These are phyloP conservation scores for Scolopax rusticola DNA, from an alignment of 2,797 vertebrate genomes.

Conservation along the genomic window DNA sequence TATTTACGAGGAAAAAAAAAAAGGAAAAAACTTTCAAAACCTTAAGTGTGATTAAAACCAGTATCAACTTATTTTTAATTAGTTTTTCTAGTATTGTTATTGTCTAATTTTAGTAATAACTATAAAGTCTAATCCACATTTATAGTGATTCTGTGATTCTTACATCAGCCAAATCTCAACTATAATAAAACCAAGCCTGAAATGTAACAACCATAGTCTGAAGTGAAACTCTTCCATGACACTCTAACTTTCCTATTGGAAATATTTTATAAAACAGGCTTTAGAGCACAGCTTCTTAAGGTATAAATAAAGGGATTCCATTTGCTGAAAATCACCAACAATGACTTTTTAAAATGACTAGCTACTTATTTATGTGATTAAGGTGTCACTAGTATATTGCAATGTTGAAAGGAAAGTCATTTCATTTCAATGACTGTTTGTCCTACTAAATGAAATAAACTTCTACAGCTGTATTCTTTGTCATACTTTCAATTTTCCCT, in stretches of 20 bases:
- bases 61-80: constrained; percentile 58
- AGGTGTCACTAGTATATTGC: constrained; percentile 44
- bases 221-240: constrained; percentile 58
- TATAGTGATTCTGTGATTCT: constrained; percentile 64
- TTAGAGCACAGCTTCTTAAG: constrained; percentile 36
- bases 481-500: constrained; percentile 75
- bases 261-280: constrained; percentile 19
- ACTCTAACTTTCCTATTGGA: constrained; percentile 5
- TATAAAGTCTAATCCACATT: constrained; percentile 11
- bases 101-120: constrained; percentile 66
- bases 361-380: constrained; percentile 62
- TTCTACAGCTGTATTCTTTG: constrained; percentile 66
- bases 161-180: constrained; percentile 4
- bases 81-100: constrained; percentile 36
- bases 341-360: constrained; percentile 41
- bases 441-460: constrained; percentile 70
- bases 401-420: constrained; percentile 53
- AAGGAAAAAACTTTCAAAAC: neutral
- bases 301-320: constrained; percentile 65
- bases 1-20: neutral
- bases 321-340: constrained; percentile 27
- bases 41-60: constrained; percentile 56
- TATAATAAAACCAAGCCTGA: constrained; percentile 56
- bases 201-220: constrained; percentile 39
- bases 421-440: constrained; percentile 74